Evolutionary conservation across 1,140 invertebrate genomes (phyloP).

Genomic region (Phymastichus coffea): DNA sequence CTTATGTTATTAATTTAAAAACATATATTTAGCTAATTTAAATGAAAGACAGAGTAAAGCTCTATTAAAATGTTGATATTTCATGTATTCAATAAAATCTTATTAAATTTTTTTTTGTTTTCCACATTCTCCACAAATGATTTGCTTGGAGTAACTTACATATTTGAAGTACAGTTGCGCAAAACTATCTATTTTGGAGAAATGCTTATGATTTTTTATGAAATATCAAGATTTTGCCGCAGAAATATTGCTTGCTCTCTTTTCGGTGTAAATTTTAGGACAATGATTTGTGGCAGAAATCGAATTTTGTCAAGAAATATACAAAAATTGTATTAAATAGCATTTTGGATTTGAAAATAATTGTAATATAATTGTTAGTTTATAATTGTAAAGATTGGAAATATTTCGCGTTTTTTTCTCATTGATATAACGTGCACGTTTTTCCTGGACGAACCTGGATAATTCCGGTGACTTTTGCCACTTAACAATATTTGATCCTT

Average conservation of each 20-base stretch:
- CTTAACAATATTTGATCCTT: slow-evolving; percentile 51
- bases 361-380: slow-evolving; percentile 24
- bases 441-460: slow-evolving; percentile 31
- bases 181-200: too few species aligned
- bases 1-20: slow-evolving; percentile 15
- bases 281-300: slow-evolving; percentile 7
- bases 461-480: slow-evolving; percentile 40
- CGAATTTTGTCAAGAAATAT: too few species aligned
- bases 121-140: too few species aligned
- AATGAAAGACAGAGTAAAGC: slow-evolving; percentile 7
- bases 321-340: slow-evolving; percentile 3
- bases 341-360: slow-evolving; percentile 8
- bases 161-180: too few species aligned
- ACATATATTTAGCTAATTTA: background rate
- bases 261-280: slow-evolving; percentile 5
- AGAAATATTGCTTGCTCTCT: too few species aligned
- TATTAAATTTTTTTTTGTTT: background rate
- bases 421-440: slow-evolving; percentile 31
- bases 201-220: too few species aligned
- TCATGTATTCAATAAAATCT: background rate
- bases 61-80: slow-evolving; percentile 16
- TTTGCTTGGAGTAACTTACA: too few species aligned
- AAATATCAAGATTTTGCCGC: too few species aligned
- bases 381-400: slow-evolving; percentile 18
- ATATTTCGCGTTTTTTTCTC: slow-evolving; percentile 12